Evolutionary conservation across 2,888 invertebrate genomes (phyloP), one percentile per base, ranked within the genome.

Genomic region (Melipona beecheii): DNA sequence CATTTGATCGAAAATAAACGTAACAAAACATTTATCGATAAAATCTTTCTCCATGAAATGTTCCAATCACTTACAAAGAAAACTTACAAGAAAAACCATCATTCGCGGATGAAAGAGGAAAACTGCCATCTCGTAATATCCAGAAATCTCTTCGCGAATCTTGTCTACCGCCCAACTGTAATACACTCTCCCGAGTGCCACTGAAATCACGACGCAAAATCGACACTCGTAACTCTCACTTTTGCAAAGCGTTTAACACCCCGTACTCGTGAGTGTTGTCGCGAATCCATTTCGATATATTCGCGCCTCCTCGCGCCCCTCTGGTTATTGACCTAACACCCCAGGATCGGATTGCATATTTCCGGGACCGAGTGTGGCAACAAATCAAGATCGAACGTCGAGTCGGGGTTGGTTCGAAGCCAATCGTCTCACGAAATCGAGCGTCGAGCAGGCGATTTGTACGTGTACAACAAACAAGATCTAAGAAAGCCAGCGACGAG

Each of bases 351-450:
- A 31, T 52, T 65, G 49, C 52, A 52, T 60, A 21, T 43, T 50
- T 15, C 9, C 6, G 36, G 17, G 15, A 43, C 21, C 19, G 17
- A 31, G 9, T 19, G 56, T 19, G 56, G 83, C 80, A 54, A 86
- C 86, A 87, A 87, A 87, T 87, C 87, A 87, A 78, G 86, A 83
- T 86, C 86, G 78, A 69, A 62, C 64, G 74, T 52, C 60, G 65
- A 68, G 58, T 50, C 17, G 21, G 64, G 11, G 62, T 27, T 31
- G 21, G 13, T 17, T 60, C 17, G 36, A 21, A 21, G 19, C 31
- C 64, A 31, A 11, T 56, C 71, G 68, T 50, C 21, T 31, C n/a
- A 15, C 43, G 78, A 70, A 82, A 79, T 84, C 78, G 84, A 77
- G 76, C 69, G 81, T 64, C 75, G 75, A 69, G 52, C 31, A 70